Percentiles rank a stretch among this genome's conserved stretches.
Conservation (phyloP, 1,140 invertebrate species). For the Orchestia grillus region DNA sequence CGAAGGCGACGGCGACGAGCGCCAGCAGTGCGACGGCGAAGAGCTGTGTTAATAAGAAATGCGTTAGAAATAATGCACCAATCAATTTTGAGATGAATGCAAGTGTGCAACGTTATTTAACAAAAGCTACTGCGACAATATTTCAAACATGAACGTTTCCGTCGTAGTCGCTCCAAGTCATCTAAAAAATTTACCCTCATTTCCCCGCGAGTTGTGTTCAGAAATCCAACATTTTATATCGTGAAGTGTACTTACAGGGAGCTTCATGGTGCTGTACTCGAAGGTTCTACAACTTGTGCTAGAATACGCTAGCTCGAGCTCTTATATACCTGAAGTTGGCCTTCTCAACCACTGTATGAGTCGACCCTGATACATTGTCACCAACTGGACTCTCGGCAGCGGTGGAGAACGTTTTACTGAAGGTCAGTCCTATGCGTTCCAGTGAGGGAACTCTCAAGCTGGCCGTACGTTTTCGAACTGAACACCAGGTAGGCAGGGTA, state of each 20-base stretch:
- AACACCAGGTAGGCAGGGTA: background rate
- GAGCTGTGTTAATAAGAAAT: background rate
- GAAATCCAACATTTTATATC: background rate
- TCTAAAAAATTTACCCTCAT: background rate
- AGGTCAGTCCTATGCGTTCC: slow-evolving; percentile 2
- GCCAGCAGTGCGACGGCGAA: slow-evolving; percentile 36
- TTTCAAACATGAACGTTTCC: background rate
- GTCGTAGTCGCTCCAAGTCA: background rate
- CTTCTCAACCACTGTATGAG: background rate
- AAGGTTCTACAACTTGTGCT: background rate
- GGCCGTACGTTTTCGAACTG: background rate
- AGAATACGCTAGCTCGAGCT: background rate
- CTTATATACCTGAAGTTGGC: slow-evolving; percentile 26
- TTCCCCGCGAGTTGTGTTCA: background rate
- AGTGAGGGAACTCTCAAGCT: background rate
- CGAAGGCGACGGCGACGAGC: slow-evolving; percentile 40
- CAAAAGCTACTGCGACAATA: background rate
- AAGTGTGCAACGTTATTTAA: background rate
- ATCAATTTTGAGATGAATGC: background rate
- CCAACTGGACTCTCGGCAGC: background rate
- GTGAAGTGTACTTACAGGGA: background rate
- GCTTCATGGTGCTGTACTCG: slow-evolving; percentile 14
- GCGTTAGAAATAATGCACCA: background rate
- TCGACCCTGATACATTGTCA: background rate
- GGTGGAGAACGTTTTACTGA: background rate